These are phyloP conservation scores for Festucalex cinctus DNA, from an alignment of 2,113 vertebrate genomes.

Conservation along the genomic window DNA sequence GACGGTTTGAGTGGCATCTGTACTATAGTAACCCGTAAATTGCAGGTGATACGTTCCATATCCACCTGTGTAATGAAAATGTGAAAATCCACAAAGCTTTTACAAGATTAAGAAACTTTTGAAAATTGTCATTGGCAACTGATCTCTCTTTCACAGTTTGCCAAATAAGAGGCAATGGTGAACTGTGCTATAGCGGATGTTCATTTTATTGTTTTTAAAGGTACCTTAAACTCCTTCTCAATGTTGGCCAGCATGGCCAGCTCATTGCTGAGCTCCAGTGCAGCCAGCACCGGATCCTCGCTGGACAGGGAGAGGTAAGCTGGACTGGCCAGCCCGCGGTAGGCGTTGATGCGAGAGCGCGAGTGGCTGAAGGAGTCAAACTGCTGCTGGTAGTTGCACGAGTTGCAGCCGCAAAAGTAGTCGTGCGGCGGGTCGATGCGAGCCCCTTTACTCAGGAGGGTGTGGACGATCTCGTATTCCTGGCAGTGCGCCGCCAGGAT, in stretches of 20 bases:
- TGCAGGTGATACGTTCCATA: too few relatives aligned
- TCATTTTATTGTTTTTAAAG: too few relatives aligned
- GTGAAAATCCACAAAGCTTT: too few relatives aligned
- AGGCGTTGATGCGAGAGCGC: conserved; percentile 93
- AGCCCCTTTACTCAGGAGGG: conserved; percentile 87
- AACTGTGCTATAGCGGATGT: too few relatives aligned
- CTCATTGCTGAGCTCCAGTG: conserved; percentile 95
- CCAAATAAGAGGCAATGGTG: too few relatives aligned
- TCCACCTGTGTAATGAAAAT: too few relatives aligned
- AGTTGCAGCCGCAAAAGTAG: conserved; percentile 95
- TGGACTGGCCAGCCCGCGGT: conserved; percentile 92
- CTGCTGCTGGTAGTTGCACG: conserved; percentile 92
- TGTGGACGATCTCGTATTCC: conserved; percentile 96
- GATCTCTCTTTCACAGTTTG: too few relatives aligned
- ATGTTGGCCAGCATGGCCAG: conserved; percentile 92
- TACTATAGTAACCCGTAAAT: neutral
- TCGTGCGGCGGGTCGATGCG: conserved; percentile 90
- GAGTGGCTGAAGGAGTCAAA: conserved; percentile 98
- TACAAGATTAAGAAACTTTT: too few relatives aligned
- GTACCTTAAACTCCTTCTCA: conserved; percentile 98
- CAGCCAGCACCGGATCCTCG: conserved; percentile 93
- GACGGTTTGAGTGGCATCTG: neutral
- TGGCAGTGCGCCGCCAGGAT: conserved; percentile 95
- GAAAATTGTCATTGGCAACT: too few relatives aligned
- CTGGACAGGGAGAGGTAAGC: conserved; percentile 93